These are phyloP conservation scores for Zaprionus lineosus DNA, from an alignment of 2,888 invertebrate genomes.

Conservation along the genomic window DNA sequence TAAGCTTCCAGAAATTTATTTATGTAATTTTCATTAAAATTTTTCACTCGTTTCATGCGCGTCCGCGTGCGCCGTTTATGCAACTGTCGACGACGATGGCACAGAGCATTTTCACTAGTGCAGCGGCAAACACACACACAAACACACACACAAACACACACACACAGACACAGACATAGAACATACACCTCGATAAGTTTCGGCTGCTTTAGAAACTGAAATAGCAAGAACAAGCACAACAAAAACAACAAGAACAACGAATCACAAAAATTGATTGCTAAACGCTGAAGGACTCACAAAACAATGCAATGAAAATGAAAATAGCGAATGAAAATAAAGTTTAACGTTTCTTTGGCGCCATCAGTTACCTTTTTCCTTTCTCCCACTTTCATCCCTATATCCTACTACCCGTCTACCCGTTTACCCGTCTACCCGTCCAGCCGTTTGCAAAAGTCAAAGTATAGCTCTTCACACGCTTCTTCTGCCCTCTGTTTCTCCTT, in stretches of 20 bases:
- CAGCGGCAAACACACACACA: conserved; percentile 46
- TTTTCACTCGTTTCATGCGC: conserved; percentile 55
- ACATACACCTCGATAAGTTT: conserved; percentile 43
- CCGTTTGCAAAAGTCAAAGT: too few species aligned
- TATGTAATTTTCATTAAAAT: conserved; percentile 59
- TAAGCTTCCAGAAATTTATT: conserved; percentile 41
- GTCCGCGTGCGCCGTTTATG: conserved; percentile 73
- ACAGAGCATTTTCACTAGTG: conserved; percentile 63
- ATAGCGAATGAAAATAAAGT: conserved; percentile 67
- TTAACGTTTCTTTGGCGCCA: conserved; percentile 71
- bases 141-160: conserved; percentile 13
- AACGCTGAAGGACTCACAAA: conserved; percentile 59
- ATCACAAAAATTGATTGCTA: conserved; percentile 55
- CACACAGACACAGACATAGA: conserved; percentile 8
- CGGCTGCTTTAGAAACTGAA: conserved; percentile 58
- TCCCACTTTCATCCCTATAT: background rate
- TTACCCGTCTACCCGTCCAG: too few species aligned
- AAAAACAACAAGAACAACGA: conserved; percentile 16
- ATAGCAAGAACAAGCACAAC: conserved; percentile 33
- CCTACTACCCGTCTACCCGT: background rate
- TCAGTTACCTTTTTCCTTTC: conserved; percentile 15
- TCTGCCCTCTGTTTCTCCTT: background rate
- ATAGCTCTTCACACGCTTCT: background rate
- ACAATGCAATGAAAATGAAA: conserved; percentile 65
- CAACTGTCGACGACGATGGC: conserved; percentile 63